Conservation (phyloP, 64 coral and sea anemone genomes). For the Stichodactyla helianthus region DNA sequence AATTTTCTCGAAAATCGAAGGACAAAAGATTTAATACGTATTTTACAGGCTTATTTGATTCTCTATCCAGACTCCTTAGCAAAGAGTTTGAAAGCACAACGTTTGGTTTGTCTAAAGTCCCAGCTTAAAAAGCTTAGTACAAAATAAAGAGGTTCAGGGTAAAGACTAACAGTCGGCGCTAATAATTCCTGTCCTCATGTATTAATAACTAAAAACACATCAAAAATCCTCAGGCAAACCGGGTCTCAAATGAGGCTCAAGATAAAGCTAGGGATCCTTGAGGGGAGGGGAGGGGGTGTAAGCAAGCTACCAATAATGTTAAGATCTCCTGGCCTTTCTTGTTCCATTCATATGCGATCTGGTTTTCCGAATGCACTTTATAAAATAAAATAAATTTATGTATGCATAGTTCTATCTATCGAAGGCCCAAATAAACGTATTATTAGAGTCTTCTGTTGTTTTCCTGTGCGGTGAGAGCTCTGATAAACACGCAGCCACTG, state of each 20-base stretch:
- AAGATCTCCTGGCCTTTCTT: background rate
- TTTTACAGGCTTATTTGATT: no score
- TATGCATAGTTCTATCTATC: conserved; percentile 17
- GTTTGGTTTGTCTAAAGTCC: background rate
- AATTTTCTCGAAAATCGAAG: no score
- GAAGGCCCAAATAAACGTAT: conserved; percentile 46
- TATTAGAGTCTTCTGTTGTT: conserved; percentile 39
- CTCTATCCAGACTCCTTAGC: no score
- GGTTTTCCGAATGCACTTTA: background rate
- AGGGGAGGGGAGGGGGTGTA: background rate
- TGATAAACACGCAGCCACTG: conserved; percentile 71
- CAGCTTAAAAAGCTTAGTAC: background rate
- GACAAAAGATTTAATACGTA: no score
- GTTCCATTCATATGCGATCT: background rate
- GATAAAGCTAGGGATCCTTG: background rate
- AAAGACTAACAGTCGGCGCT: background rate
- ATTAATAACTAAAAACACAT: conserved; percentile 6
- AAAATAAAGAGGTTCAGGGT: background rate
- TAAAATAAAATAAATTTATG: background rate
- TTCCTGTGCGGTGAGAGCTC: conserved; percentile 85
- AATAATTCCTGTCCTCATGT: background rate
- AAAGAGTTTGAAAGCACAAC: background rate
- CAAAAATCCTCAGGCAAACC: background rate
- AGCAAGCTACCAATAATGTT: background rate
- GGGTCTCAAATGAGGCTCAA: background rate